Base-by-base conservation (phyloP, 2,113 vertebrate species). In the Fukomys damarensis region DNA sequence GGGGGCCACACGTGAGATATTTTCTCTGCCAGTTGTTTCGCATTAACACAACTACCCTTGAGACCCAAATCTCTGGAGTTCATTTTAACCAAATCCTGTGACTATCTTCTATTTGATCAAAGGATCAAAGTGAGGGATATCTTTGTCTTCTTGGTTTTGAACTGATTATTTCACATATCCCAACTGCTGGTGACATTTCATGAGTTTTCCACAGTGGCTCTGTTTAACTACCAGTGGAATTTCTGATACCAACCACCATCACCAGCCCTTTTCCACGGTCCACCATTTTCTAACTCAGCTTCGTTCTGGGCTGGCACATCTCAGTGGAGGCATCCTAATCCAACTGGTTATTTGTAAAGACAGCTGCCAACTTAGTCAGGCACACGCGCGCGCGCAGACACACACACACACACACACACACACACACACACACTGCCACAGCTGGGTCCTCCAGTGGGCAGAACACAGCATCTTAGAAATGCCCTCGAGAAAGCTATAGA, bases 241-340 rank as follows among this genome's bases (percentile, higher is more conserved):
- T 17, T 0, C 52, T 65, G 1, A 46, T 22, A 30, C 8, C 3
- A 19, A 12, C n/a, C 7, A 11, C 30, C 38, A 26, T 7, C 11
- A 24, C 9, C 32, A 28, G 3, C 11, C 43, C 35, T 76, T 43
- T 26, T 20, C 66, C 59, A 58, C 7, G 12, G 26, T 6, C 63
- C n/a, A 1, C 32, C 65, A 59, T 46, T 56, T 46, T n/a, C 65
- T 41, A 17, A 6, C 17, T 2, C 49, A 59, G 26, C 14, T 52
- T 89, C 41, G 28, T 58, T 74, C 59, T 54, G 38, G 30, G 89
- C 65, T 26, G 19, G 0, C 5, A 41, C 3, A 70, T 16, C 59
- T 12, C 32, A n/a, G 35, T 24, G 13, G 9, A 61, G 12, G 6
- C 38, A 38, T 11, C 8, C n/a, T 11, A 11, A 6, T 32, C 66